A percentile compares a stretch with the other conserved stretches of the same genome.
Conservation (phyloP, 2,113 vertebrate genomes). For the Motacilla tschutschensis region DNA sequence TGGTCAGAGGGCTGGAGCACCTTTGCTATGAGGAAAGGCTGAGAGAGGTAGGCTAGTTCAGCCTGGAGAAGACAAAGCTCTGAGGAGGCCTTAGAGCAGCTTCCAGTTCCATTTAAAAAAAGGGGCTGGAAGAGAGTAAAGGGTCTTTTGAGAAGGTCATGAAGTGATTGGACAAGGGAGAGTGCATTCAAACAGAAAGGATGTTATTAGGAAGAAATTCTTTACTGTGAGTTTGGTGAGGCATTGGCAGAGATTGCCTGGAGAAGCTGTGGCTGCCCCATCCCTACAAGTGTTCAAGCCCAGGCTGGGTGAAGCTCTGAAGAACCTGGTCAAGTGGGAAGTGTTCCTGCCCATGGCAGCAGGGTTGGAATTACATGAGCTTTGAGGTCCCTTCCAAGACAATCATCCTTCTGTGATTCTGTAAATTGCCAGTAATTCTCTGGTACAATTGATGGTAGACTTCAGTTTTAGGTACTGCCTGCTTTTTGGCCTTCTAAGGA, state of each 20-base stretch:
- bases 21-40: neutral
- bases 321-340: neutral
- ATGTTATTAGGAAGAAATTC: neutral
- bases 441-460: neutral
- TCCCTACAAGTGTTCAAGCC: neutral
- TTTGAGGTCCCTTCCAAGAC: neutral
- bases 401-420: neutral
- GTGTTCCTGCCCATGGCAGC: neutral
- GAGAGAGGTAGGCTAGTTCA: neutral
- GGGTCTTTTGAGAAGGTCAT: neutral
- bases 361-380: neutral
- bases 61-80: neutral
- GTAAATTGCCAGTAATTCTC: neutral
- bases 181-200: neutral
- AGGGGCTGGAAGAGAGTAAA: neutral
- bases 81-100: neutral
- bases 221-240: neutral
- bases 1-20: neutral
- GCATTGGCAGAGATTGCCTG: neutral
- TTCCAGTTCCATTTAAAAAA: neutral
- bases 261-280: neutral
- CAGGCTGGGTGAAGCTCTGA: neutral
- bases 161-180: neutral
- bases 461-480: neutral
- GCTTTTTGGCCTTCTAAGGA: conserved; percentile 7